A percentile compares a stretch with the other conserved stretches of the same genome.
These are phyloP conservation scores for Copsychus sechellarum DNA, from an alignment of 2,113 vertebrate species.

Conservation along the genomic window DNA sequence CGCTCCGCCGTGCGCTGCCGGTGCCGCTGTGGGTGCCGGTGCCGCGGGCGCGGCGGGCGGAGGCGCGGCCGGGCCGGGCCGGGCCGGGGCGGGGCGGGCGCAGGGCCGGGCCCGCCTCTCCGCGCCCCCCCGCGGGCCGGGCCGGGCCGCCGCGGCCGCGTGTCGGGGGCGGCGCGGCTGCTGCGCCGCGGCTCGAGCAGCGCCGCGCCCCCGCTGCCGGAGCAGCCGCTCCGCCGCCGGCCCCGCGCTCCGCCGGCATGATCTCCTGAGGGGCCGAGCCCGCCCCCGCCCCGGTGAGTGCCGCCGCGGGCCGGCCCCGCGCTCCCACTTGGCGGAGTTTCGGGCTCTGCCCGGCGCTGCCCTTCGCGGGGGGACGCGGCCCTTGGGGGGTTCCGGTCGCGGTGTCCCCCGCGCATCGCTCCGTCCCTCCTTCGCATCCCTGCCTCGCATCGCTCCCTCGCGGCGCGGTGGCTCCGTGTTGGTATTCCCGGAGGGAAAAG, in stretches of 20 bases:
- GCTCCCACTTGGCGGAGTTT: slow-evolving; percentile 11
- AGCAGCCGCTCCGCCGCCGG: neutral
- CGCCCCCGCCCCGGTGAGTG: neutral
- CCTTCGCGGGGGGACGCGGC: neutral
- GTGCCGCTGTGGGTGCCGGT: no score
- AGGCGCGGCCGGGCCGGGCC: no score
- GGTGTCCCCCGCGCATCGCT: neutral
- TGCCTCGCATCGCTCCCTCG: neutral
- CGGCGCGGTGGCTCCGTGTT: neutral
- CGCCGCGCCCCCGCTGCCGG: neutral
- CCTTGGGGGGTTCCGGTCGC: neutral
- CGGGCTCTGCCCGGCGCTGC: neutral
- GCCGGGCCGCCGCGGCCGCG: no score
- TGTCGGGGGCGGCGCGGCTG: no score
- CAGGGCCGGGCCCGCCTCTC: no score
- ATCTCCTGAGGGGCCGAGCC: slow-evolving; percentile 9
- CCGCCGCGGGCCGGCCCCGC: neutral
- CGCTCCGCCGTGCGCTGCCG: no score
- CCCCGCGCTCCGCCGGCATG: neutral
- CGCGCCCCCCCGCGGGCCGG: no score
- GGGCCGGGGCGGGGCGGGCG: no score
- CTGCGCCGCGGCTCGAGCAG: no score
- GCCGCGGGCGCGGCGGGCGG: neutral
- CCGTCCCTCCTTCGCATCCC: neutral
- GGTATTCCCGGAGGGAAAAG: neutral